Evolutionary conservation across 2,888 invertebrate genomes (phyloP).

Genomic region (Gastracanthus pulcherrimus): DNA sequence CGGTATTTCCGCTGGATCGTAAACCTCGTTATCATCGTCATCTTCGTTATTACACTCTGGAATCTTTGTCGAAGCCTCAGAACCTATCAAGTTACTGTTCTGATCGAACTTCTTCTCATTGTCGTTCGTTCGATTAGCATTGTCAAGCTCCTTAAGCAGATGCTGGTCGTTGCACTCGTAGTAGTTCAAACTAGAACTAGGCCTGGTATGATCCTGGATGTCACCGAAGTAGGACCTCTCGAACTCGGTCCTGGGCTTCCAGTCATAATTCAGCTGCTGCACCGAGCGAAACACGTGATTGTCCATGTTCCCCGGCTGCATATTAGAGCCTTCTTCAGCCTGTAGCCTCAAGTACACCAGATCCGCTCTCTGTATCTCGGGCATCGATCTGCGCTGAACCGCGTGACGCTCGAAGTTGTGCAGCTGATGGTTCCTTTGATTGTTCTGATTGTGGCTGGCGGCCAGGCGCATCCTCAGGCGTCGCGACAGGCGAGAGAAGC

Average conservation of each 20-base stretch:
- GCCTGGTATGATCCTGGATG: constrained; percentile 28
- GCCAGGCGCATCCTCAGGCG: constrained; percentile 40
- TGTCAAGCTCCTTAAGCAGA: background rate
- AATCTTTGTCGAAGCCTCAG: background rate
- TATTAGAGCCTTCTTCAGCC: constrained; percentile 50
- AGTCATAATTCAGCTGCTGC: constrained; percentile 57
- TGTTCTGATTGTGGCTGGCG: no score
- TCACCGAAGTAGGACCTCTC: constrained; percentile 69
- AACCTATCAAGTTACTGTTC: constrained; percentile 16
- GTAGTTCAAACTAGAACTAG: constrained; percentile 35
- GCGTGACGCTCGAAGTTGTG: constrained; percentile 63
- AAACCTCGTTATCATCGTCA: background rate
- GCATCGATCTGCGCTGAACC: constrained; percentile 68
- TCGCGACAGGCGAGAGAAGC: constrained; percentile 54
- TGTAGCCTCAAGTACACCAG: constrained; percentile 63
- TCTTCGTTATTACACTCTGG: constrained; percentile 18
- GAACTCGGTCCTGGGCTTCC: constrained; percentile 72
- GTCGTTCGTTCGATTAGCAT: background rate
- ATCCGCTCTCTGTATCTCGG: constrained; percentile 67
- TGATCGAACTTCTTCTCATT: constrained; percentile 25
- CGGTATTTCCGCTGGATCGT: constrained; percentile 39
- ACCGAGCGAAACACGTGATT: constrained; percentile 42
- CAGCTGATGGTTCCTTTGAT: background rate
- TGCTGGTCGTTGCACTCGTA: constrained; percentile 58
- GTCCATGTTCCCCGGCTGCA: background rate